Evolutionary conservation across 1,140 invertebrate genomes (phyloP).

Genomic region (Drosophila funebris): DNA sequence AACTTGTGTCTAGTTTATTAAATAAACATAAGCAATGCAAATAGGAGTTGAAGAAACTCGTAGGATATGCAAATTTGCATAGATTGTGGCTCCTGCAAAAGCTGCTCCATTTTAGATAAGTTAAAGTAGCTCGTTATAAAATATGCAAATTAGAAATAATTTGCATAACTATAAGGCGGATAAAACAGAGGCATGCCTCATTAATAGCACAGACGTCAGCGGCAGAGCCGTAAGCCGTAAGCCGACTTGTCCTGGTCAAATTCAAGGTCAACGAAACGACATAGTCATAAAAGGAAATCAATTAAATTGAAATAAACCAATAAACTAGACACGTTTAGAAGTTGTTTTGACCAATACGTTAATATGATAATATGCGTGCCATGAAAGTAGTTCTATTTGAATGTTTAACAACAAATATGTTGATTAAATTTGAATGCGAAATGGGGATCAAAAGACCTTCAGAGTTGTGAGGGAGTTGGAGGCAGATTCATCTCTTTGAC

Average conservation of each 20-base stretch:
- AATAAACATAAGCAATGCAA: not conserved
- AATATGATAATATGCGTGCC: constrained; percentile 7
- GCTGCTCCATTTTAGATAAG: constrained; percentile 44
- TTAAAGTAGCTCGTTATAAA: constrained; percentile 20
- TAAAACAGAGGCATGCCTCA: constrained; percentile 4
- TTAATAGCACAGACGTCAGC: constrained; percentile 26
- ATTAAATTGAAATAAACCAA: constrained; percentile 24
- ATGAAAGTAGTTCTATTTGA: constrained; percentile 42
- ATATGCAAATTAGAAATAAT: constrained; percentile 28
- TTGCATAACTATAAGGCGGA: not conserved
- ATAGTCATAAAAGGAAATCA: constrained; percentile 48
- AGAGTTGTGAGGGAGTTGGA: not conserved
- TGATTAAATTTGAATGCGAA: constrained; percentile 30
- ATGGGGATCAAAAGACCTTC: constrained; percentile 13
- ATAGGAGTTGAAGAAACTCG: not conserved
- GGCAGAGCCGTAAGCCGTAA: too few relatives aligned
- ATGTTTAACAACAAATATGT: constrained; percentile 11
- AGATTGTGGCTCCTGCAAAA: constrained; percentile 24
- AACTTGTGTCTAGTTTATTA: not conserved
- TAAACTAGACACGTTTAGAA: constrained; percentile 32
- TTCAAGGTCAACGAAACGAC: constrained; percentile 35
- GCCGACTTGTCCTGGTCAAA: constrained; percentile 41
- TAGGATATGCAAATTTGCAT: constrained; percentile 20
- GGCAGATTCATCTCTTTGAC: constrained; percentile 8
- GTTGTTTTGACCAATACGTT: not conserved